phyloP scores from a whole-genome alignment of 1,140 invertebrate species.

The Ceratoteleas bidentatus region DNA sequence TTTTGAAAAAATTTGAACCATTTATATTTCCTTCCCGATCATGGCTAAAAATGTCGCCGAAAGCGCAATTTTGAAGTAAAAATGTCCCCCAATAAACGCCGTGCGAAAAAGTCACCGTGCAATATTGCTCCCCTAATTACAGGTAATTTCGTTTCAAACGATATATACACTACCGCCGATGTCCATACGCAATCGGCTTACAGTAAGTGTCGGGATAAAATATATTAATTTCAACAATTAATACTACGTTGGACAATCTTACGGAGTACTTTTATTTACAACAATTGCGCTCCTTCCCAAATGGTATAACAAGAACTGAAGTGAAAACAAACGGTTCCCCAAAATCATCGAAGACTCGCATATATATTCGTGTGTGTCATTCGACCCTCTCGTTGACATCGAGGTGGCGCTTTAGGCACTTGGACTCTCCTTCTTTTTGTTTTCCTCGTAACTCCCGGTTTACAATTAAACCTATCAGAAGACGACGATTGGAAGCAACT shows the following conservation, averaged over 20 bases:
- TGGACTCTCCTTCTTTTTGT: slow-evolving; percentile 21
- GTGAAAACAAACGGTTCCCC: slow-evolving; percentile 18
- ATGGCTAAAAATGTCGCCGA: no score
- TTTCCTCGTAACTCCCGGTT: slow-evolving; percentile 13
- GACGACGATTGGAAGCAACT: slow-evolving; percentile 21
- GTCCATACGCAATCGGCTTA: slow-evolving; percentile 19
- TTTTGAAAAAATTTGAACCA: no score
- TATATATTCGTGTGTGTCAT: slow-evolving; percentile 23
- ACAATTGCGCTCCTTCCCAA: slow-evolving; percentile 39
- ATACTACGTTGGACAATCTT: slow-evolving; percentile 53
- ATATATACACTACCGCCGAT: slow-evolving; percentile 49
- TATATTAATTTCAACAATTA: slow-evolving; percentile 64
- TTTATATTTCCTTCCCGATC: no score
- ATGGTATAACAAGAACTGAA: slow-evolving; percentile 45
- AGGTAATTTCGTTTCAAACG: slow-evolving; percentile 33
- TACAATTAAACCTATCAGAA: slow-evolving; percentile 23
- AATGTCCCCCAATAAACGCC: no score
- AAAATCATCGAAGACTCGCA: no score
- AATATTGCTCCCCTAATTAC: neutral
- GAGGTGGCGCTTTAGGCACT: slow-evolving; percentile 40
- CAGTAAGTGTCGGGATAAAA: slow-evolving; percentile 34
- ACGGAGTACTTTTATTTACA: slow-evolving; percentile 73
- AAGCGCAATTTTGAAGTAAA: no score
- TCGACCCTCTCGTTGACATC: slow-evolving; percentile 7
- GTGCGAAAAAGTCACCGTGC: neutral